phyloP scores from a whole-genome alignment of 2,113 vertebrate genomes.

The Triplophysa tibetana region DNA sequence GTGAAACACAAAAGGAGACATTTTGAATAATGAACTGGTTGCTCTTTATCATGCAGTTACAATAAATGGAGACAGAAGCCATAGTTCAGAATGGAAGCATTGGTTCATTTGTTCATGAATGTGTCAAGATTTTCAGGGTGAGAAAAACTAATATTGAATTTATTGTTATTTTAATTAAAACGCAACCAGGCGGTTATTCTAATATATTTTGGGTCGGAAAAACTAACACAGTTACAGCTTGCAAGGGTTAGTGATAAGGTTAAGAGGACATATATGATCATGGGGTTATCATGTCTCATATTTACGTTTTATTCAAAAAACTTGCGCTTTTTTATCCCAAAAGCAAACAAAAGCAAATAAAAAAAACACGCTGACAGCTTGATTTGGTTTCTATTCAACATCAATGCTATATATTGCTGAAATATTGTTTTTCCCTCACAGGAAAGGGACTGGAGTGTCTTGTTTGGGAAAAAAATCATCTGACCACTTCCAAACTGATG shows the following conservation, averaged over 20 bases:
- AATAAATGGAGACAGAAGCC: no score
- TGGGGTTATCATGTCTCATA: background rate
- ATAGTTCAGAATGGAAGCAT: no score
- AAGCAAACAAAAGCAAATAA: no score
- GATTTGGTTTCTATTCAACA: conserved; percentile 27
- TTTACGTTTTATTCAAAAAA: background rate
- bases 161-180: no score
- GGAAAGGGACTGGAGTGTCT: conserved; percentile 51
- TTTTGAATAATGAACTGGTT: no score
- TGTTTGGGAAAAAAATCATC: conserved; percentile 67
- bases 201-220: no score
- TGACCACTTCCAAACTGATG: conserved; percentile 69
- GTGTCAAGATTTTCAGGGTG: no score
- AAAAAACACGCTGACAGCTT: conserved; percentile 7
- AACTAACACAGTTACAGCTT: background rate
- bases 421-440: conserved; percentile 42
- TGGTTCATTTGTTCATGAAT: no score
- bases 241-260: background rate
- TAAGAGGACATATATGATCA: background rate
- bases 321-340: background rate
- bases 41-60: no score
- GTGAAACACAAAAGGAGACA: no score
- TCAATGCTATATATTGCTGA: conserved; percentile 19
- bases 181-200: no score
- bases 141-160: no score